Conservation (phyloP, 2,797 vertebrate species). For the Vultur gryphus region DNA sequence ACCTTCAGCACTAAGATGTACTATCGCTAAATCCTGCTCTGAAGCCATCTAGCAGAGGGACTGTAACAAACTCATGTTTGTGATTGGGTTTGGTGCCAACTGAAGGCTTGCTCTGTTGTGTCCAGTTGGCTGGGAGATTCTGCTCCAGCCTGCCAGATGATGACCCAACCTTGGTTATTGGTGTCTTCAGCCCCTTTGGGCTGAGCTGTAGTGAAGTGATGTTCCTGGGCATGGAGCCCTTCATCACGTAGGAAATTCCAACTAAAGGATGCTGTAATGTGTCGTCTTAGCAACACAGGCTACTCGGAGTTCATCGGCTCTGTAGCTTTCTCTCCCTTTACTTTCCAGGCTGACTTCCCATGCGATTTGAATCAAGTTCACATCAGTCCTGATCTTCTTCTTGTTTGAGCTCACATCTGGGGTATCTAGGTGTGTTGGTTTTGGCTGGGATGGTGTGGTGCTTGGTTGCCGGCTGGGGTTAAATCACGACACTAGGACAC, state of each 20-base stretch:
- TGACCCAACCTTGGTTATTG: neutral
- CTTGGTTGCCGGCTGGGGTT: too few relatives aligned
- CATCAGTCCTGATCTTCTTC: neutral
- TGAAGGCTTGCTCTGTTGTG: neutral
- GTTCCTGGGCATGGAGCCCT: neutral
- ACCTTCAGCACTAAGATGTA: neutral
- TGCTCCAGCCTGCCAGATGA: neutral
- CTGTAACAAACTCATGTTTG: too few relatives aligned
- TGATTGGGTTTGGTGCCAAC: neutral
- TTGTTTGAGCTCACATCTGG: neutral
- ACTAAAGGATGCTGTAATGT: neutral
- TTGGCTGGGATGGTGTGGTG: too few relatives aligned
- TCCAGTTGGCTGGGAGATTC: neutral
- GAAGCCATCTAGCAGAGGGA: neutral
- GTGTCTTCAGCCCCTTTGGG: neutral
- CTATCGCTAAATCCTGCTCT: neutral
- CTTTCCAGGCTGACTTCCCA: neutral
- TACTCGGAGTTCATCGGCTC: neutral
- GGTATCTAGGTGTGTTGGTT: neutral
- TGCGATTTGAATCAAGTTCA: neutral
- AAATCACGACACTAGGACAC: neutral
- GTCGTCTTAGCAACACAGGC: constrained; percentile 34
- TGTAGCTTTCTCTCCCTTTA: neutral
- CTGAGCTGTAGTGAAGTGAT: neutral
- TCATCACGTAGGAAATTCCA: neutral